Percentiles rank a stretch among this genome's conserved stretches.
phyloP scores from a whole-genome alignment of 2,113 vertebrate species.

The Sardina pilchardus region DNA sequence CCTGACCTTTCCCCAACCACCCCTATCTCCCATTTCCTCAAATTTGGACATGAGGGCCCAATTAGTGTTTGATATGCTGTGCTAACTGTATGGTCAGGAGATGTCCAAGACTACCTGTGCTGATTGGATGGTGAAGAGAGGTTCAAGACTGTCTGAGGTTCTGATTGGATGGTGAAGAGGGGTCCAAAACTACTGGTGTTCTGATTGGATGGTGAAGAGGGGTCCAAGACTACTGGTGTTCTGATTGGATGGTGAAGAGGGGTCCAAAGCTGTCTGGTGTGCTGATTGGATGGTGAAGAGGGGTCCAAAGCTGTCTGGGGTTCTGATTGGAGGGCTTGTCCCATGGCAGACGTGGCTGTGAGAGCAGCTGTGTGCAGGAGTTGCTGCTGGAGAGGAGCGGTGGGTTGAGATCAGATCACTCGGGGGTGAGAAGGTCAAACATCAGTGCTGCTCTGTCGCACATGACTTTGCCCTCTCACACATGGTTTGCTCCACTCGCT shows the following conservation, averaged over 20 bases:
- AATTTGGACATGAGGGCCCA: too few relatives aligned
- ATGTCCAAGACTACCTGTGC: neutral
- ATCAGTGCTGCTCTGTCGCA: constrained; percentile 39
- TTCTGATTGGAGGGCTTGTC: neutral
- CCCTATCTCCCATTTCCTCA: too few relatives aligned
- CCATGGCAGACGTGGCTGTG: neutral
- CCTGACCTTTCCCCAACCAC: too few relatives aligned
- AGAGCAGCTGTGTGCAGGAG: constrained; percentile 18
- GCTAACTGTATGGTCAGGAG: too few relatives aligned
- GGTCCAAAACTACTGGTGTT: neutral
- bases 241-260: neutral
- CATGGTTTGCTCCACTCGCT: neutral
- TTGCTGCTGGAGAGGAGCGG: constrained; percentile 38
- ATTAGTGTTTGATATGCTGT: too few relatives aligned
- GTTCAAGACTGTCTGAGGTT: neutral
- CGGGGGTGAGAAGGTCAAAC: constrained; percentile 54
- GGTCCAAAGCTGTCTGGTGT: neutral
- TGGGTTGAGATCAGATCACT: constrained; percentile 52
- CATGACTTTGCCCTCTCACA: constrained; percentile 2
- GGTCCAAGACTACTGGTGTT: neutral
- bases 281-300: neutral
- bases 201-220: neutral
- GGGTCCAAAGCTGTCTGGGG: neutral
- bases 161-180: neutral
- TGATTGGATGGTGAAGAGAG: neutral